phyloP scores from a whole-genome alignment of 2,888 invertebrate genomes.

The Nemotelus nigrinus region DNA sequence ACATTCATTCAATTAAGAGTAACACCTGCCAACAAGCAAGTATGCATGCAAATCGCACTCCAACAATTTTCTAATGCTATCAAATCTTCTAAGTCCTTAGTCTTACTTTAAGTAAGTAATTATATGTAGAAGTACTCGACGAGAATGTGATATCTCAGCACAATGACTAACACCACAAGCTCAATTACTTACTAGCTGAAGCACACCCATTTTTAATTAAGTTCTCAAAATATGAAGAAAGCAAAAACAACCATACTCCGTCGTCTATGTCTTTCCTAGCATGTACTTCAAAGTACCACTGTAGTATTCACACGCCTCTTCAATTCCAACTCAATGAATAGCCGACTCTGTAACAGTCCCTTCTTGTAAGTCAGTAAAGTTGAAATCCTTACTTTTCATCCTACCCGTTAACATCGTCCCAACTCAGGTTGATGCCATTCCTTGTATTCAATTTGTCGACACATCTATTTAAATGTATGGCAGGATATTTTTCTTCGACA shows the following conservation, averaged over 20 bases:
- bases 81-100: neutral
- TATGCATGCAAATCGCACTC: too few relatives aligned
- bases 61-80: neutral
- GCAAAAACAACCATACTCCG: neutral
- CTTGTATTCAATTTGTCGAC: slow-evolving; percentile 49
- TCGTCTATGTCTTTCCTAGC: neutral
- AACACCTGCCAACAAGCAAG: too few relatives aligned
- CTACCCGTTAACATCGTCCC: neutral
- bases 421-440: slow-evolving; percentile 39
- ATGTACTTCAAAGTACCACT: neutral
- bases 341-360: neutral
- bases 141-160: neutral
- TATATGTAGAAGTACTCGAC: slow-evolving; percentile 36
- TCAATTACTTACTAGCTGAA: neutral
- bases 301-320: slow-evolving; percentile 20
- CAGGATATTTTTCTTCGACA: slow-evolving; percentile 47
- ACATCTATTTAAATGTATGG: slow-evolving; percentile 46
- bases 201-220: slow-evolving; percentile 47
- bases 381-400: neutral
- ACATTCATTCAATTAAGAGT: too few relatives aligned
- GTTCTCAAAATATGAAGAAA: slow-evolving; percentile 44
- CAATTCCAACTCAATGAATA: slow-evolving; percentile 18
- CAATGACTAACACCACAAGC: neutral
- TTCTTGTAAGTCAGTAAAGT: neutral
- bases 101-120: slow-evolving; percentile 42